These are phyloP conservation scores for Microdon myrmicae DNA, from an alignment of 2,888 invertebrate species.

Conservation along the genomic window DNA sequence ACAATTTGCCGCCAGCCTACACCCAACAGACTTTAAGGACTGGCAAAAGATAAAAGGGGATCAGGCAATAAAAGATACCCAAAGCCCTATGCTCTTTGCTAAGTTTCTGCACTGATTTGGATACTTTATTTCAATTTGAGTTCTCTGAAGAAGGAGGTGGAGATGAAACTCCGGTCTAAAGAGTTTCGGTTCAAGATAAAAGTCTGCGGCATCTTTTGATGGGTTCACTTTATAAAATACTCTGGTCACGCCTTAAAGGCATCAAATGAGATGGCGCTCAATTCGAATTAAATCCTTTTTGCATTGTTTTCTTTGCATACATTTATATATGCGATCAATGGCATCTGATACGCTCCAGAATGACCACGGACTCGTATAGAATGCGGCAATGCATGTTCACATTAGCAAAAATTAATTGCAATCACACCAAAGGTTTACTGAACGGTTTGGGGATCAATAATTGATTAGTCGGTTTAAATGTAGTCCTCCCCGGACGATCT, in stretches of 20 bases:
- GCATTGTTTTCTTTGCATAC: conserved; percentile 36
- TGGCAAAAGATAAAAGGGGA: not conserved
- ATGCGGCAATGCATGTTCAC: conserved; percentile 5
- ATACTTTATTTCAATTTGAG: conserved; percentile 52
- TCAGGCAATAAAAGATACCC: conserved; percentile 33
- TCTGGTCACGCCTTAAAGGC: conserved; percentile 68
- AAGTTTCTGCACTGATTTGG: conserved; percentile 42
- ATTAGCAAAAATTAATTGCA: conserved; percentile 37
- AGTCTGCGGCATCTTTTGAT: conserved; percentile 66
- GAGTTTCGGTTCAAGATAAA: conserved; percentile 61
- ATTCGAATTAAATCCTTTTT: conserved; percentile 48
- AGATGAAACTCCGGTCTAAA: conserved; percentile 50
- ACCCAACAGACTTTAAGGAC: not conserved
- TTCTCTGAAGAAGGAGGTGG: conserved; percentile 44
- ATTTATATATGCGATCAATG: conserved; percentile 16
- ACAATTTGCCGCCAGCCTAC: conserved; percentile 1
- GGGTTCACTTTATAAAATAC: conserved; percentile 67
- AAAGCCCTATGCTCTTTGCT: conserved; percentile 25
- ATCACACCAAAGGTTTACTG: conserved; percentile 21
- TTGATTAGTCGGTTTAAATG: conserved; percentile 31
- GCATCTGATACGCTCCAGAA: conserved; percentile 13
- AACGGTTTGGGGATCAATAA: conserved; percentile 19
- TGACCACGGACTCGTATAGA: conserved; percentile 1
- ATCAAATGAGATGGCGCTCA: conserved; percentile 68
- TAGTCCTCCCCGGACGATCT: too few relatives aligned